Conservation (phyloP, 2,113 vertebrate genomes). For the Pelobates fuscus region DNA sequence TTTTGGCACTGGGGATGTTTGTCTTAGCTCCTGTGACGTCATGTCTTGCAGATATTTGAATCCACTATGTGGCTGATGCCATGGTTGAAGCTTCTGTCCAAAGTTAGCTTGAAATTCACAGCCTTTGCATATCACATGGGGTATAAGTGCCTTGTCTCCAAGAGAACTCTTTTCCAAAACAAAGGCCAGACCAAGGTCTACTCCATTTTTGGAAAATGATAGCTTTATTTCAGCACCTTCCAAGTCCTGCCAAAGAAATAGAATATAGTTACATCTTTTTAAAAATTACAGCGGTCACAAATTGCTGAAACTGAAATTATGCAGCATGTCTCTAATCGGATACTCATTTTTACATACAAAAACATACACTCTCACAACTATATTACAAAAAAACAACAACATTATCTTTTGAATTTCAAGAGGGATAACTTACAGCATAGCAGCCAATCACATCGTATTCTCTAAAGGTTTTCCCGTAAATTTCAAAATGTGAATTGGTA, state of each 20-base stretch:
- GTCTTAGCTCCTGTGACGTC: slow-evolving; percentile 62
- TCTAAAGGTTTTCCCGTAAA: slow-evolving; percentile 78
- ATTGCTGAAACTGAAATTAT: too few relatives aligned
- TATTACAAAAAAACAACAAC: too few relatives aligned
- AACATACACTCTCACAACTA: too few relatives aligned
- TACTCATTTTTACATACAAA: neutral
- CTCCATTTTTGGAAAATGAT: slow-evolving; percentile 82
- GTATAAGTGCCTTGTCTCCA: slow-evolving; percentile 70
- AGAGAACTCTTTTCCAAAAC: slow-evolving; percentile 62
- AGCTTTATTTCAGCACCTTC: slow-evolving; percentile 69
- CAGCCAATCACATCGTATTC: slow-evolving; percentile 86
- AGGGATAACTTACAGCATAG: slow-evolving; percentile 76
- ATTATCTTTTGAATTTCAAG: too few relatives aligned
- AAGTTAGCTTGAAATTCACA: slow-evolving; percentile 76
- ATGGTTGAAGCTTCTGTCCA: slow-evolving; percentile 69
- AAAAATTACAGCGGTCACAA: too few relatives aligned
- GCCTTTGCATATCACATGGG: slow-evolving; percentile 82
- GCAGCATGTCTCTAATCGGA: too few relatives aligned
- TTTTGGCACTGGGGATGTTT: slow-evolving; percentile 58
- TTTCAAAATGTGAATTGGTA: slow-evolving; percentile 71
- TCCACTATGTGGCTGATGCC: slow-evolving; percentile 70
- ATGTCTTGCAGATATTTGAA: slow-evolving; percentile 69
- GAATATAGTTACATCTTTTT: neutral
- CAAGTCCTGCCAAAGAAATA: slow-evolving; percentile 63
- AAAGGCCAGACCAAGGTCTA: slow-evolving; percentile 78